phyloP scores from a whole-genome alignment of 2,888 invertebrate species.

The Blastobasis adustella region DNA sequence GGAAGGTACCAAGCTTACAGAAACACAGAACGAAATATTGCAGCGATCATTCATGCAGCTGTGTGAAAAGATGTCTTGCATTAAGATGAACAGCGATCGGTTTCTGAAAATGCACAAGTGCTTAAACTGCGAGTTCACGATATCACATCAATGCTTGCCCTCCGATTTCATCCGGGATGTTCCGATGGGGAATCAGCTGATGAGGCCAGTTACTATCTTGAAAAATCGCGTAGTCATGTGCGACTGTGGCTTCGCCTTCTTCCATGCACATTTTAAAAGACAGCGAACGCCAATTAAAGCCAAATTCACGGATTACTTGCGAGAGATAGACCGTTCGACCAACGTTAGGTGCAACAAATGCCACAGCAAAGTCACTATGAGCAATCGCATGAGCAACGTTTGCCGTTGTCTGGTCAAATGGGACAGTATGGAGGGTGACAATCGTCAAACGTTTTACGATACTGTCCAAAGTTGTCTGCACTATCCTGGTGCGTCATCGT shows the following conservation, averaged over 20 bases:
- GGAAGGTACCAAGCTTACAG: background rate
- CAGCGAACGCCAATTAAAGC: background rate
- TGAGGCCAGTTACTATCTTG: background rate
- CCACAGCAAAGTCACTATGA: constrained; percentile 1
- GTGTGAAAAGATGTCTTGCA: background rate
- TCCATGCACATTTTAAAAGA: background rate
- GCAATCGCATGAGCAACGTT: background rate
- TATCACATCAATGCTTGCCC: background rate
- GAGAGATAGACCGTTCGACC: background rate
- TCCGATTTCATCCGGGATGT: background rate
- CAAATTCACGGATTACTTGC: background rate
- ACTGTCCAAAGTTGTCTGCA: background rate
- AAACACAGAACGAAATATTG: background rate
- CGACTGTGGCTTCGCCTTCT: background rate
- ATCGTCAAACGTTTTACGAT: background rate
- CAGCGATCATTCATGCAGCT: background rate
- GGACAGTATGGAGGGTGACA: background rate
- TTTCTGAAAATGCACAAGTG: constrained; percentile 3
- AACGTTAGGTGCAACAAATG: constrained; percentile 1
- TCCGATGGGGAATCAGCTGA: background rate
- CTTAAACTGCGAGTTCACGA: background rate
- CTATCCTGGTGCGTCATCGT: background rate
- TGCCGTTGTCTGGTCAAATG: constrained; percentile 1
- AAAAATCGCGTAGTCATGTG: background rate
- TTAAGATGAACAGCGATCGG: background rate